Percentiles rank a stretch among this genome's conserved stretches.
Evolutionary conservation across 2,797 vertebrate genomes (phyloP).

Genomic region (Dipus sagitta): DNA sequence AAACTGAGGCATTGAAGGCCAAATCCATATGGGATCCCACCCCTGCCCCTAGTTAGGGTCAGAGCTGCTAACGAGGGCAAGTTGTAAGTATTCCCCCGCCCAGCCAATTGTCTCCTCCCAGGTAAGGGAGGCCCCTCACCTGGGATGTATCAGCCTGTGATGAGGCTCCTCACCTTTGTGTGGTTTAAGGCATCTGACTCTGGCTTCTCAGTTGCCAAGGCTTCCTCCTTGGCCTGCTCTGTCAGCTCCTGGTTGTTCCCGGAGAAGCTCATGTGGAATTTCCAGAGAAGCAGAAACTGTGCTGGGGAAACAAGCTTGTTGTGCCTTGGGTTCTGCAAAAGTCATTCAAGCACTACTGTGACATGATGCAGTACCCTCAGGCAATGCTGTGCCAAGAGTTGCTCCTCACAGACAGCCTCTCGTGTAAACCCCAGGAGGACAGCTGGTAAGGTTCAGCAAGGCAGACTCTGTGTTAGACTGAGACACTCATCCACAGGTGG

Average conservation of each 20-base stretch:
- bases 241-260: neutral
- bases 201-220: too few species aligned
- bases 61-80: neutral
- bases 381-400: neutral
- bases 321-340: neutral
- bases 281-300: neutral
- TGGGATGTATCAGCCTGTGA: rapidly evolving
- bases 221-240: neutral
- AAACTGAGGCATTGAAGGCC: neutral
- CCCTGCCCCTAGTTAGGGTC: too few species aligned
- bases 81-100: neutral
- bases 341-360: neutral
- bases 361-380: neutral
- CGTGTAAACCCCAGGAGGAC: neutral
- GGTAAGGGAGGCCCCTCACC: neutral
- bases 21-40: neutral
- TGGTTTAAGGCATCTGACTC: neutral
- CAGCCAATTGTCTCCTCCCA: rapidly evolving
- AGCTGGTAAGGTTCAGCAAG: too few species aligned
- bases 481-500: neutral
- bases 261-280: neutral
- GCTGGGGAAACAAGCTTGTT: neutral
- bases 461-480: neutral
- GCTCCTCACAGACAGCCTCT: too few species aligned
- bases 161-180: neutral